Evolutionary conservation across 2,888 invertebrate species (phyloP).

Genomic region (Leucophora obtusa): DNA sequence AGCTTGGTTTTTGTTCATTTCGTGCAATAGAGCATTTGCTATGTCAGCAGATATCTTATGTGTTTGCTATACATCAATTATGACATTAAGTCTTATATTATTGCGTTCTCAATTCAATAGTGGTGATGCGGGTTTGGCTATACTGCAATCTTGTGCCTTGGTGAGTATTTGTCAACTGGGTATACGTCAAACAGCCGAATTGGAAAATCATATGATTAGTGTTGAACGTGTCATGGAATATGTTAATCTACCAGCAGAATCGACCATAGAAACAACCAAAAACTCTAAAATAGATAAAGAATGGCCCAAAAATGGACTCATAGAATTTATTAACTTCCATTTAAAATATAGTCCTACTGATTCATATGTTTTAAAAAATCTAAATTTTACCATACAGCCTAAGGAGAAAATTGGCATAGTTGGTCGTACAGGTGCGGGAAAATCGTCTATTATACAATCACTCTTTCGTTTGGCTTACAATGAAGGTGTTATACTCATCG

Average conservation of each 20-base stretch:
- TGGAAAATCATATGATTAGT: slow-evolving; percentile 88
- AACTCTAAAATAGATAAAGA: slow-evolving; percentile 72
- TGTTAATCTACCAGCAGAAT: slow-evolving; percentile 83
- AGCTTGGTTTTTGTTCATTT: slow-evolving; percentile 88
- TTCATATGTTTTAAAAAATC: too few relatives aligned
- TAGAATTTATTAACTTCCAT: too few relatives aligned
- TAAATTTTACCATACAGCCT: too few relatives aligned
- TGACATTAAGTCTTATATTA: slow-evolving; percentile 90
- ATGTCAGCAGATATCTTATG: slow-evolving; percentile 94
- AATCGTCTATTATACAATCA: too few relatives aligned
- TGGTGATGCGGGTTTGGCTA: slow-evolving; percentile 85
- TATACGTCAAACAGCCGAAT: slow-evolving; percentile 90
- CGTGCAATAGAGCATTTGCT: slow-evolving; percentile 93
- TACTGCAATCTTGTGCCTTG: slow-evolving; percentile 84
- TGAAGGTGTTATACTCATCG: too few relatives aligned
- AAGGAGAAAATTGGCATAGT: too few relatives aligned
- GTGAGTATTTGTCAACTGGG: slow-evolving; percentile 89
- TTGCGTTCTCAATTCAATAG: slow-evolving; percentile 78
- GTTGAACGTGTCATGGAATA: slow-evolving; percentile 92
- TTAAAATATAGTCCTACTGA: too few relatives aligned
- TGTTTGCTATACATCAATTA: slow-evolving; percentile 88
- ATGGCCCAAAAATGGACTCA: too few relatives aligned
- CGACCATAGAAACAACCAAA: slow-evolving; percentile 79
- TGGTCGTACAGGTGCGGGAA: too few relatives aligned
- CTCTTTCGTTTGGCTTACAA: too few relatives aligned